Base-by-base conservation (phyloP, 1,140 invertebrate genomes). In the Drosophila dunni region DNA sequence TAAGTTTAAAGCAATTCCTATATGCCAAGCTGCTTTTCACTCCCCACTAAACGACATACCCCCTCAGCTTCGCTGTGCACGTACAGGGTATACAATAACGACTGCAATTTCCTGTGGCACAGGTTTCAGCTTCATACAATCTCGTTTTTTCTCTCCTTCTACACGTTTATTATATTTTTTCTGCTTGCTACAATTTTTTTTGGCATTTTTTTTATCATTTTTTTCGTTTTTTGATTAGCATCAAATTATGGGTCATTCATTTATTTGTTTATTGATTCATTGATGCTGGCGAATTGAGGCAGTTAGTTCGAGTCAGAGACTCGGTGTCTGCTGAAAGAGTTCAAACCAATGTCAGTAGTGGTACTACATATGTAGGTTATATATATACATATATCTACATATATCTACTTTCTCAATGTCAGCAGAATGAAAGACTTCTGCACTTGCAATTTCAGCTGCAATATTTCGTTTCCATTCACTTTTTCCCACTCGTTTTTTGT, bases 321-420 rank as follows among this genome's bases (percentile, higher is more conserved):
- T 29, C 5, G 24, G 0, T 5, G 24, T 29, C 24, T 29, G 3
- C 24, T 36, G 36, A 17, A 8, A n/a, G 29, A 15, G 8, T 17
- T 6, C 6, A 10, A 13, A 5, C 67, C 40, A 58, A 51, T 58
- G 56, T 63, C 38, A 67, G 20, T 36, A 24, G 1, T 29, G 4
- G 17, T 20, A 20, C 17, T 20, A 20, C 2, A 20, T 20, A 17
- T 17, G 17, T 17, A 20, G 17, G 17, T 20, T 29, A 29, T 29
- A 4, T 29, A 29, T 29, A 29, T 29, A 4, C 6, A 24, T 24
- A 24, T 24, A 24, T 24, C 1, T 24, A 29, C 6, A 29, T 38
- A 11, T 48, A 50, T 63, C 50, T 72, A 67, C 51, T 74, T 73
- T 73, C 68, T 84, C 81, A 84, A 80, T 84, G 81, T 84, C 81